Conservation (phyloP, 2,888 invertebrate genomes). For the Ariolimax columbianus region DNA sequence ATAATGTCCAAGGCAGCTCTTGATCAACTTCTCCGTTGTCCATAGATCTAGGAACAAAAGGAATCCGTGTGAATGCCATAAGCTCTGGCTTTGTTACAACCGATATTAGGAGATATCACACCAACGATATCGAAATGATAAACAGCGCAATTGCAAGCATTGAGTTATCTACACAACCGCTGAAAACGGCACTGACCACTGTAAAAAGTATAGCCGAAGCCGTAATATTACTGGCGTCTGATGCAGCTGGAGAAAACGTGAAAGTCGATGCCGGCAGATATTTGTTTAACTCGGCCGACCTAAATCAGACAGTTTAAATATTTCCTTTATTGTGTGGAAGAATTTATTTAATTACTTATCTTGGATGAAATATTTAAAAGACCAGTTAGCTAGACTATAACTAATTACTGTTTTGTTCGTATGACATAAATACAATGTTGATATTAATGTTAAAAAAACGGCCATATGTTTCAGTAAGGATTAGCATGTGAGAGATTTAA, state of each 20-base stretch:
- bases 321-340: too few relatives aligned
- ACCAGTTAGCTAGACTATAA: too few relatives aligned
- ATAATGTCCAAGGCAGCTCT: slow-evolving; percentile 30
- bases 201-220: slow-evolving; percentile 17
- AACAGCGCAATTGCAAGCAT: neutral
- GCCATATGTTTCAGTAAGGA: too few relatives aligned
- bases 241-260: neutral
- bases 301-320: too few relatives aligned
- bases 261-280: too few relatives aligned
- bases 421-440: too few relatives aligned
- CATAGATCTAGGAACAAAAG: slow-evolving; percentile 21
- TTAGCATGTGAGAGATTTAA: too few relatives aligned
- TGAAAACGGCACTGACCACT: neutral
- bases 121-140: neutral
- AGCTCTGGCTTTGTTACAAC: slow-evolving; percentile 21
- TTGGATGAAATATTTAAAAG: too few relatives aligned
- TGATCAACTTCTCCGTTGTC: slow-evolving; percentile 18
- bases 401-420: too few relatives aligned
- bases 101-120: neutral
- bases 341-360: too few relatives aligned
- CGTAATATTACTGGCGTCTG: slow-evolving; percentile 20
- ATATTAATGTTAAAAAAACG: too few relatives aligned
- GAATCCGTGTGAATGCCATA: slow-evolving; percentile 2
- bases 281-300: too few relatives aligned
- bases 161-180: neutral